phyloP scores from a whole-genome alignment of 2,888 invertebrate species.

The Sinelater perroti region DNA sequence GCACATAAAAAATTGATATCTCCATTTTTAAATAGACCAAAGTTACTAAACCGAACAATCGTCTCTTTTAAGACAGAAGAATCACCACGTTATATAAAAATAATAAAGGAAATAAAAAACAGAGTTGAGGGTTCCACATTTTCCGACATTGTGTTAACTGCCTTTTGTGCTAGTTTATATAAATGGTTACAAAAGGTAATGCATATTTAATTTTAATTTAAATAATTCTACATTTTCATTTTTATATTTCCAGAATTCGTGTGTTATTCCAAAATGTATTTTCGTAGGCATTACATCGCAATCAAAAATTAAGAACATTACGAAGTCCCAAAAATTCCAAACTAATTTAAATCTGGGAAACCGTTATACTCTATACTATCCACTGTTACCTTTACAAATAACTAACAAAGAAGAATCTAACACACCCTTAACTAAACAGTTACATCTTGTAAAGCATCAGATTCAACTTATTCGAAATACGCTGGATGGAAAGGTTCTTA shows the following conservation, averaged over 20 bases:
- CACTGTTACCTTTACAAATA: too few species aligned
- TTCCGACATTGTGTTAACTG: slow-evolving; percentile 5
- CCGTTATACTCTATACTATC: not conserved
- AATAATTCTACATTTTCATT: too few species aligned
- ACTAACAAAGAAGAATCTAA: too few species aligned
- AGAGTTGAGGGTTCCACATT: not conserved
- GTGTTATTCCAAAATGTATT: too few species aligned
- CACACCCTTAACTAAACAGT: not conserved
- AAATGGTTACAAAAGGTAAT: slow-evolving; percentile 16
- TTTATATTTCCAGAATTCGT: too few species aligned
- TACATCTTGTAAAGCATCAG: too few species aligned
- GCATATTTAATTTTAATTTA: too few species aligned
- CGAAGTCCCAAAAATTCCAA: too few species aligned
- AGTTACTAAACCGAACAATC: slow-evolving; percentile 1
- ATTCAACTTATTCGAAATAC: not conserved
- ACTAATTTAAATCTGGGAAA: not conserved
- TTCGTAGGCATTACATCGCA: too few species aligned
- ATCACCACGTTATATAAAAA: not conserved
- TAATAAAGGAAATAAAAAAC: not conserved
- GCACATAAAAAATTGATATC: too few species aligned
- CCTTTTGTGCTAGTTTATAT: slow-evolving; percentile 12
- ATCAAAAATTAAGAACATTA: too few species aligned
- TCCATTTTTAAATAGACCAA: slow-evolving; percentile 7
- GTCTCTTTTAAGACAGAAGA: slow-evolving; percentile 1
- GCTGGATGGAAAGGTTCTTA: not conserved